These are phyloP conservation scores for Nothura maculosa DNA, from an alignment of 2,797 vertebrate species.

Conservation along the genomic window DNA sequence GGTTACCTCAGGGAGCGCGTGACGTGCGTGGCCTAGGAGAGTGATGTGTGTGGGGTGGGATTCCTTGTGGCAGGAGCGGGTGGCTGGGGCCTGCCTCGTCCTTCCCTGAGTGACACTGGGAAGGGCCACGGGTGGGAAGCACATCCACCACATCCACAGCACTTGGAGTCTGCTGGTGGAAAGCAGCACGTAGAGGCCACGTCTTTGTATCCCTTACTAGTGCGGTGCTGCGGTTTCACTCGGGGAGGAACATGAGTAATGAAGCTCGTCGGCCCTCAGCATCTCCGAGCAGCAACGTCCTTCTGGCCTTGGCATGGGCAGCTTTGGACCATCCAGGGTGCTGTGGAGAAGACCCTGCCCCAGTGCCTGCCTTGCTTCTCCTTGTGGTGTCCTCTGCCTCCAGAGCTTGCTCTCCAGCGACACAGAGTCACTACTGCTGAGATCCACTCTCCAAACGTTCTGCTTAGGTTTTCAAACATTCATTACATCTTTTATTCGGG, in stretches of 20 bases:
- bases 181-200: neutral
- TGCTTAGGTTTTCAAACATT: neutral
- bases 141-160: no score
- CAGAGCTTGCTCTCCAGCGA: neutral
- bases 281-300: neutral
- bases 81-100: neutral
- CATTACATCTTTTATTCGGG: neutral
- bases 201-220: neutral
- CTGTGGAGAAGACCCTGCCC: neutral
- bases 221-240: neutral
- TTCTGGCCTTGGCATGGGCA: neutral
- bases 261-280: neutral
- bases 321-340: neutral
- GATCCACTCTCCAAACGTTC: neutral
- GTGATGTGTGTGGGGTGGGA: no score
- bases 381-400: neutral
- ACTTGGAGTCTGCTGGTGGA: neutral
- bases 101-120: neutral
- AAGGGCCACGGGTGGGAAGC: neutral
- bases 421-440: neutral
- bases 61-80: no score
- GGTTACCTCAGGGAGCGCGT: neutral
- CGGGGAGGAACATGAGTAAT: fast-evolving
- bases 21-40: neutral
- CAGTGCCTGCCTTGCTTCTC: no score